Conservation (phyloP, 2,113 vertebrate genomes). For the Pavo muticus region DNA sequence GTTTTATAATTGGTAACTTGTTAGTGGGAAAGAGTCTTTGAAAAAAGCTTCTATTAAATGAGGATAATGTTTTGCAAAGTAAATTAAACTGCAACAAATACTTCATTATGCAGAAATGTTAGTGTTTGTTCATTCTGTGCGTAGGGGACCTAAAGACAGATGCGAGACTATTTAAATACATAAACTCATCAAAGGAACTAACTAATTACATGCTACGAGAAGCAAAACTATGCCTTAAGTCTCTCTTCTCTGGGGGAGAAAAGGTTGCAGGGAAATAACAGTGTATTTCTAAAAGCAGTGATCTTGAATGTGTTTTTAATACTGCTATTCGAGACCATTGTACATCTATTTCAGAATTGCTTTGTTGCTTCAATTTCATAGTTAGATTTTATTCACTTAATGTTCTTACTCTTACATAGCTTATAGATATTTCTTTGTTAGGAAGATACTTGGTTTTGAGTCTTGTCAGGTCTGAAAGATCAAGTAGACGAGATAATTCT, state of each 20-base stretch:
- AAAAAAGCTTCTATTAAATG: neutral
- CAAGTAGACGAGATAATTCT: neutral
- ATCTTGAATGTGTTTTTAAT: neutral
- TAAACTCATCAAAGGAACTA: conserved; percentile 36
- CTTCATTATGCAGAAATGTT: conserved; percentile 14
- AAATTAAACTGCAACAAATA: neutral
- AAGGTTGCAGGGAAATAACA: neutral
- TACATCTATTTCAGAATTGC: neutral
- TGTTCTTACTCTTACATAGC: neutral
- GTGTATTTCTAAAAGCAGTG: neutral
- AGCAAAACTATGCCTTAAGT: neutral
- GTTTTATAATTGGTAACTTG: neutral
- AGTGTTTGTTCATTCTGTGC: neutral
- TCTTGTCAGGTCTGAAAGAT: neutral
- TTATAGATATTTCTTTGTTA: neutral
- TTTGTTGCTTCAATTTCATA: neutral
- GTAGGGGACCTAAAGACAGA: conserved; percentile 21
- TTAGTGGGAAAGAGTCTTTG: neutral
- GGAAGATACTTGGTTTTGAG: neutral
- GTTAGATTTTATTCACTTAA: neutral
- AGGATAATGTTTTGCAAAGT: neutral
- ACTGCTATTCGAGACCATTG: neutral
- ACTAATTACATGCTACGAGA: neutral
- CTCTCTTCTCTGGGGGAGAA: neutral
- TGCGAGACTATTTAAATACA: conserved; percentile 27